Conservation (phyloP, 2,888 invertebrate genomes). For the Pasiphila rectangulata region DNA sequence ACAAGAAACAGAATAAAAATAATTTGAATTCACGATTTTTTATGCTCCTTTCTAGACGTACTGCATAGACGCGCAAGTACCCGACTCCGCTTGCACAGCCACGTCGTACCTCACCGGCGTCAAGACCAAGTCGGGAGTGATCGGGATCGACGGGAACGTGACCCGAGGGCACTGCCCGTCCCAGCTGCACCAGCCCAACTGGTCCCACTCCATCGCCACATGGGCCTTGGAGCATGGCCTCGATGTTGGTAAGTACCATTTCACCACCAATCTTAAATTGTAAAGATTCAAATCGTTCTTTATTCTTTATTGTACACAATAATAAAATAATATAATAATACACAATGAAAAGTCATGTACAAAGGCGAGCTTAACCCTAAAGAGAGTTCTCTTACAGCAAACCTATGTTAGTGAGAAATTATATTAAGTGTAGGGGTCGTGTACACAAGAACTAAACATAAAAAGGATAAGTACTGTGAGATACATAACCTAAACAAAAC, state of each 20-base stretch:
- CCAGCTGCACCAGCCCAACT: constrained; percentile 79
- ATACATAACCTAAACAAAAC: too few species aligned
- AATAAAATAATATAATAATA: too few species aligned
- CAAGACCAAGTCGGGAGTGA: constrained; percentile 84
- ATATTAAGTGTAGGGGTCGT: too few species aligned
- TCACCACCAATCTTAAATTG: neutral
- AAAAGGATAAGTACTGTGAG: too few species aligned
- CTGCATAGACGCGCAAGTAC: constrained; percentile 84
- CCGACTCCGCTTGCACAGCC: constrained; percentile 88
- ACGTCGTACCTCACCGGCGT: constrained; percentile 87
- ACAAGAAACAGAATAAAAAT: too few species aligned
- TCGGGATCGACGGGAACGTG: constrained; percentile 86
- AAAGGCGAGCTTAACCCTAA: too few species aligned
- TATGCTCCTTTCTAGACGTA: constrained; percentile 75
- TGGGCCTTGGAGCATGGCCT: constrained; percentile 82
- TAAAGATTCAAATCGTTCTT: too few species aligned
- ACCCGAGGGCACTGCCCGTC: constrained; percentile 83
- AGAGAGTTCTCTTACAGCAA: too few species aligned
- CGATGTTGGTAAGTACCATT: constrained; percentile 63
- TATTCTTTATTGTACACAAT: too few species aligned
- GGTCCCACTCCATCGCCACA: constrained; percentile 83
- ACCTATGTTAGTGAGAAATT: too few species aligned
- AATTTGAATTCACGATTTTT: neutral
- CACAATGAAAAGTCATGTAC: too few species aligned
- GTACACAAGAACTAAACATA: too few species aligned